These are phyloP conservation scores for Orthosia gracilis DNA, from an alignment of 2,888 invertebrate species.

Conservation along the genomic window DNA sequence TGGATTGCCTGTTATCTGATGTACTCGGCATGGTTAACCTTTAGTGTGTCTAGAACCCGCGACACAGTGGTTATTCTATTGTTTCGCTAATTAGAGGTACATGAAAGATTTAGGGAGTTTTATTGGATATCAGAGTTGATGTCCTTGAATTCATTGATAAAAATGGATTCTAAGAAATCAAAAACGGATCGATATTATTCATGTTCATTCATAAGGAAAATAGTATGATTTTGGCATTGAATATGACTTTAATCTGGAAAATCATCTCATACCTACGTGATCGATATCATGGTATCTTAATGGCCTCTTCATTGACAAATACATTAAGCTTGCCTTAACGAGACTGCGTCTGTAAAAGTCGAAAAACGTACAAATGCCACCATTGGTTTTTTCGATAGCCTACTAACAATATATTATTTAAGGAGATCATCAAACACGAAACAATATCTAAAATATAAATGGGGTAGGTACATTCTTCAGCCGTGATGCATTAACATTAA, in stretches of 20 bases:
- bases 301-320: neutral
- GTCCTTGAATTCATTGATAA: too few relatives aligned
- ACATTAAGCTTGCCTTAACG: neutral
- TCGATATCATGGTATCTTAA: neutral
- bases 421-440: too few relatives aligned
- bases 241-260: neutral
- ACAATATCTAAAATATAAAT: neutral
- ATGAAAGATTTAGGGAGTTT: neutral
- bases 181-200: neutral
- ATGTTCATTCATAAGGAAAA: neutral
- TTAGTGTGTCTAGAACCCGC: too few relatives aligned
- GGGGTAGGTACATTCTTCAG: neutral
- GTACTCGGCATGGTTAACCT: neutral
- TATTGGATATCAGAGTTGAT: neutral
- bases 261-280: neutral
- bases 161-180: neutral
- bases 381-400: neutral
- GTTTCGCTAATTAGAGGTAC: too few relatives aligned
- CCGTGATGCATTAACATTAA: neutral
- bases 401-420: too few relatives aligned
- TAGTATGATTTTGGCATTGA: neutral
- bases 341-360: neutral
- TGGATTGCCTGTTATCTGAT: neutral
- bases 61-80: too few relatives aligned
- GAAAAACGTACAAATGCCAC: neutral